Evolutionary conservation across 2,797 vertebrate genomes (phyloP).

Genomic region (Trachurus trachurus): DNA sequence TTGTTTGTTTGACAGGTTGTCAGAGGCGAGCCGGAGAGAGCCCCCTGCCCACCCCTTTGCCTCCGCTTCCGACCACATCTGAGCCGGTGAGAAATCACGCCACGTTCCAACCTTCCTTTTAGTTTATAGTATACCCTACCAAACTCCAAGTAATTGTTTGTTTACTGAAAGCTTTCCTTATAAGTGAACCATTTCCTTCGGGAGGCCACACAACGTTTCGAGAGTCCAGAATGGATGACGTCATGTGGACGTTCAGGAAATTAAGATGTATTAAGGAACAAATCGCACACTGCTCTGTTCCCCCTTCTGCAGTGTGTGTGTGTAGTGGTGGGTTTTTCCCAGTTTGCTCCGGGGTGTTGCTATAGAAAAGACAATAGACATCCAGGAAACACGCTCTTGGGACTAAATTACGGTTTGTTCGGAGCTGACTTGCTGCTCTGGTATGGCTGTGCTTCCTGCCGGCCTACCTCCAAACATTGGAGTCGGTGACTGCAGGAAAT

Average conservation of each 20-base stretch:
- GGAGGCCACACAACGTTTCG: not conserved
- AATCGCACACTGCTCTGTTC: not conserved
- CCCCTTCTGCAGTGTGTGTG: not conserved
- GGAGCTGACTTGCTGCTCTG: slow-evolving; percentile 57
- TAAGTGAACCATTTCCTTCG: not conserved
- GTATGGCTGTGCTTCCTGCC: slow-evolving; percentile 66
- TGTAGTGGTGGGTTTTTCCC: slow-evolving; percentile 32
- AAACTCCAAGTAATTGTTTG: slow-evolving; percentile 24
- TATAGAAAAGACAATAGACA: slow-evolving; percentile 57
- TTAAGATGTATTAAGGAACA: not conserved
- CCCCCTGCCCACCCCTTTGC: slow-evolving; percentile 9
- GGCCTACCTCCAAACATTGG: slow-evolving; percentile 46
- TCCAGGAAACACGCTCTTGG: slow-evolving; percentile 64
- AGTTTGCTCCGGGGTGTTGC: slow-evolving; percentile 21
- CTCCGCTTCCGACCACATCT: slow-evolving; percentile 62
- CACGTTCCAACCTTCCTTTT: slow-evolving; percentile 8
- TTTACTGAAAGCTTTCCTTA: slow-evolving; percentile 16
- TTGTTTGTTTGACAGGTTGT: slow-evolving; percentile 70
- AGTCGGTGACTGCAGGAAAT: slow-evolving; percentile 66
- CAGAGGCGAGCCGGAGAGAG: slow-evolving; percentile 28
- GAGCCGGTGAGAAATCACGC: slow-evolving; percentile 57
- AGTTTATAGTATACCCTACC: slow-evolving; percentile 13
- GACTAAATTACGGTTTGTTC: slow-evolving; percentile 63
- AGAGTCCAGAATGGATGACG: not conserved
- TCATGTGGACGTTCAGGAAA: slow-evolving; percentile 15